A percentile compares a stretch with the other conserved stretches of the same genome.
Conservation (phyloP, 2,113 vertebrate species). For the Neotoma lepida region DNA sequence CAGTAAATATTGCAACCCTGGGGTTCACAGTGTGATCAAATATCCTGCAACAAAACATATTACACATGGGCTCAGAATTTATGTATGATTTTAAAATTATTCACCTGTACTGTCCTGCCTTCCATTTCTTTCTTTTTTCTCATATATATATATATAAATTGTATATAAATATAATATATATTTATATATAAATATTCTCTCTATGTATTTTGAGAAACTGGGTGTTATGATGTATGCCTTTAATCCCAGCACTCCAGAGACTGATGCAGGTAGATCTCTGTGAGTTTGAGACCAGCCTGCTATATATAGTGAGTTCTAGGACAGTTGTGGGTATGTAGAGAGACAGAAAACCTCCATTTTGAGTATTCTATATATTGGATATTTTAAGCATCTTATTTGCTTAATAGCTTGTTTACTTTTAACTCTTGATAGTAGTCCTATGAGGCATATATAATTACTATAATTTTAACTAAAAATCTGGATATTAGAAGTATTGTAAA, state of each 20-base stretch:
- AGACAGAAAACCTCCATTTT: not conserved
- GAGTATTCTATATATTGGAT: not conserved
- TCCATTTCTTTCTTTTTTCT: not conserved
- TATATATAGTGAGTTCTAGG: not conserved
- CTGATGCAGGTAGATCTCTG: not conserved
- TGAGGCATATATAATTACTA: not conserved
- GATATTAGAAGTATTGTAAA: not conserved
- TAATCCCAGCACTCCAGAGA: not conserved
- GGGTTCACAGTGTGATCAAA: not conserved
- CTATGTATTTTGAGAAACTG: too few relatives aligned
- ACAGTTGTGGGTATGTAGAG: not conserved
- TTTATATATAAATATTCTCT: not conserved
- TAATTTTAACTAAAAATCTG: conserved; percentile 32
- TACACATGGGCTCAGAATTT: not conserved
- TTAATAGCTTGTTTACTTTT: not conserved
- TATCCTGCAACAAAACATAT: not conserved
- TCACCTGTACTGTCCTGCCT: not conserved
- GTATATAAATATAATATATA: not conserved
- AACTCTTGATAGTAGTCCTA: not conserved
- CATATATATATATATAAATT: not conserved
- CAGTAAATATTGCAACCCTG: not conserved
- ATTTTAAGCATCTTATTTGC: conserved; percentile 36
- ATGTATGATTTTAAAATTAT: not conserved
- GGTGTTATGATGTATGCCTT: not conserved
- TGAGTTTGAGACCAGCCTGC: not conserved